These are phyloP conservation scores for Listronotus bonariensis DNA, from an alignment of 1,140 invertebrate species.

Conservation along the genomic window DNA sequence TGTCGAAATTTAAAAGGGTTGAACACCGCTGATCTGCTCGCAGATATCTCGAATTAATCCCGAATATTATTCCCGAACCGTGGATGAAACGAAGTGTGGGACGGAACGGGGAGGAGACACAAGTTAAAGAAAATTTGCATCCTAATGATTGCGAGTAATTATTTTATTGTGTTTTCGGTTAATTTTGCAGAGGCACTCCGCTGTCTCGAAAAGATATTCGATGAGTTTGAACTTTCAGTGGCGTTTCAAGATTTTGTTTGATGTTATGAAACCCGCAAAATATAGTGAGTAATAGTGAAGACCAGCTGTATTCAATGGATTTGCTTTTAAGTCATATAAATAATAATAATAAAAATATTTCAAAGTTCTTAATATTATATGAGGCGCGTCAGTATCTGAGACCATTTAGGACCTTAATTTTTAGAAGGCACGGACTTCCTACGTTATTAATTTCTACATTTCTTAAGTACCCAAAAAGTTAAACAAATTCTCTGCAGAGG, in stretches of 20 bases:
- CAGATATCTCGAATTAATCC: conserved; percentile 53
- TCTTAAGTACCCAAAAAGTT: too few species aligned
- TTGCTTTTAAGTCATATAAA: too few species aligned
- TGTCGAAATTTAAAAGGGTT: conserved; percentile 43
- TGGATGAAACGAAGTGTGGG: neutral
- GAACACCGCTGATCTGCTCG: conserved; percentile 51
- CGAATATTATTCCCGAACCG: conserved; percentile 50
- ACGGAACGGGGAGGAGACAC: conserved; percentile 35
- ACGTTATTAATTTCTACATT: too few species aligned
- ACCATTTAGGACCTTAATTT: too few species aligned
- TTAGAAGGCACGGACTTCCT: too few species aligned
- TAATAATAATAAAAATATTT: too few species aligned
- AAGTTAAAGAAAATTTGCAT: conserved; percentile 54
- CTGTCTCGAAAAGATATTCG: conserved; percentile 10
- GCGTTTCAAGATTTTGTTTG: neutral
- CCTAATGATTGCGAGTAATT: conserved; percentile 52
- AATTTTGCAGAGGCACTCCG: conserved; percentile 5
- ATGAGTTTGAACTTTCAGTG: conserved; percentile 4
- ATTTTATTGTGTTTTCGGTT: conserved; percentile 41
- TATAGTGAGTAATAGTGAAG: neutral
- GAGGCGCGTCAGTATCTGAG: too few species aligned
- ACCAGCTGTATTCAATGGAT: neutral
- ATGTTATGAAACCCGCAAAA: too few species aligned
- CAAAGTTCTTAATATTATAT: too few species aligned
- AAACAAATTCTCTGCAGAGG: too few species aligned